Evolutionary conservation across 2,113 vertebrate species (phyloP).

Genomic region (Terrapene triunguis): DNA sequence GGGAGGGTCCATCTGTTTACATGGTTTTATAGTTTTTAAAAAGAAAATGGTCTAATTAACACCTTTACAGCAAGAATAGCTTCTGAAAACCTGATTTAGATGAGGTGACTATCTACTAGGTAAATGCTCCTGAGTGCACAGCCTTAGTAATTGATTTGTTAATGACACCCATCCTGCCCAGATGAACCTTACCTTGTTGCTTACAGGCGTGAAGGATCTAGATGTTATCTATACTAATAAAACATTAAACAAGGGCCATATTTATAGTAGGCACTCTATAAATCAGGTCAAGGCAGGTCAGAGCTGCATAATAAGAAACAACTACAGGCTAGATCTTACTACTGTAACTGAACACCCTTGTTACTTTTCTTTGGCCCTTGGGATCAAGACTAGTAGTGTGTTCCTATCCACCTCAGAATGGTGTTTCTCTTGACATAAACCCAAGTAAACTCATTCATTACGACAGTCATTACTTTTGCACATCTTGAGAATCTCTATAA

Average conservation of each 20-base stretch:
- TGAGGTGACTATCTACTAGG: conserved; percentile 47
- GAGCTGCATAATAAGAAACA: conserved; percentile 90
- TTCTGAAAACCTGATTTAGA: conserved; percentile 49
- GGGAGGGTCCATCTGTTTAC: conserved; percentile 53
- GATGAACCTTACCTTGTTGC: conserved; percentile 70
- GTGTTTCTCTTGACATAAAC: conserved; percentile 42
- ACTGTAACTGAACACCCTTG: conserved; percentile 89
- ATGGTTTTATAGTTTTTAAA: conserved; percentile 3
- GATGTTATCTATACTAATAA: conserved; percentile 88
- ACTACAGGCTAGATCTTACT: conserved; percentile 84
- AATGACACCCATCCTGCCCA: conserved; percentile 84
- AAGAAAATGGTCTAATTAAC: background rate
- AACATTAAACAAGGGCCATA: conserved; percentile 84
- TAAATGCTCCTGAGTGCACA: conserved; percentile 45
- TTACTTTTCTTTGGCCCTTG: conserved; percentile 81
- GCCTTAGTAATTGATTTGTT: conserved; percentile 84
- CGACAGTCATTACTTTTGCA: background rate
- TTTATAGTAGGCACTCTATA: conserved; percentile 80
- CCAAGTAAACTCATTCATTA: conserved; percentile 25
- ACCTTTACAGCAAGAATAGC: conserved; percentile 9
- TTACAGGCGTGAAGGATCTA: conserved; percentile 79
- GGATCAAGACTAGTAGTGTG: conserved; percentile 84
- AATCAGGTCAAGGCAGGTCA: conserved; percentile 87
- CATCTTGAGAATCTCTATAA: background rate
- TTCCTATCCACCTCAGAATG: conserved; percentile 50